Conservation (phyloP, 2,888 invertebrate species). For the Heliconius charithonia region DNA sequence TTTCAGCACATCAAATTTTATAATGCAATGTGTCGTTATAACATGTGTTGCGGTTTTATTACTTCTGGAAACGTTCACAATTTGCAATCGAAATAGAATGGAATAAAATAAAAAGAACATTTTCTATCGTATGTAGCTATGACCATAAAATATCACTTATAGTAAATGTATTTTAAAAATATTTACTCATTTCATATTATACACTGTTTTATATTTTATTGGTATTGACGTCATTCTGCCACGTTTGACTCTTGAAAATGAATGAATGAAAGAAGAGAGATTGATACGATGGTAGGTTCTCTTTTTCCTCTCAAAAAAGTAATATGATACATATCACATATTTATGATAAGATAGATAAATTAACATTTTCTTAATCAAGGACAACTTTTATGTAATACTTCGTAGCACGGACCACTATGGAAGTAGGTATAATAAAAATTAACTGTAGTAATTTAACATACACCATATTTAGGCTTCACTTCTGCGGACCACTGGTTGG, state of each 20-base stretch:
- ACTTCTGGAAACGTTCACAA: constrained; percentile 7
- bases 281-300: neutral
- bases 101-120: neutral
- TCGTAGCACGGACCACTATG: too few species aligned
- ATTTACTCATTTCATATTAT: neutral
- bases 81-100: constrained; percentile 16
- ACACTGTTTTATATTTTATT: neutral
- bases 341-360: too few species aligned
- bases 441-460: too few species aligned
- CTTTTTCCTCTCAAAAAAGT: neutral
- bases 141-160: constrained; percentile 14
- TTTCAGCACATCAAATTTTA: constrained; percentile 40
- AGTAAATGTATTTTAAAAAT: constrained; percentile 6
- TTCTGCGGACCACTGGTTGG: too few species aligned
- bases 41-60: constrained; percentile 38
- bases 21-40: constrained; percentile 40
- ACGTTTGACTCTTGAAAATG: neutral
- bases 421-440: too few species aligned
- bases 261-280: neutral
- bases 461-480: too few species aligned
- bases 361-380: too few species aligned
- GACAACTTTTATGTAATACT: too few species aligned
- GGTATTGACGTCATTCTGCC: neutral
- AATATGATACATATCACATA: neutral
- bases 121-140: constrained; percentile 3